A percentile compares a stretch with the other conserved stretches of the same genome.
phyloP scores from a whole-genome alignment of 2,888 invertebrate genomes.

The Malacosoma neustria region DNA sequence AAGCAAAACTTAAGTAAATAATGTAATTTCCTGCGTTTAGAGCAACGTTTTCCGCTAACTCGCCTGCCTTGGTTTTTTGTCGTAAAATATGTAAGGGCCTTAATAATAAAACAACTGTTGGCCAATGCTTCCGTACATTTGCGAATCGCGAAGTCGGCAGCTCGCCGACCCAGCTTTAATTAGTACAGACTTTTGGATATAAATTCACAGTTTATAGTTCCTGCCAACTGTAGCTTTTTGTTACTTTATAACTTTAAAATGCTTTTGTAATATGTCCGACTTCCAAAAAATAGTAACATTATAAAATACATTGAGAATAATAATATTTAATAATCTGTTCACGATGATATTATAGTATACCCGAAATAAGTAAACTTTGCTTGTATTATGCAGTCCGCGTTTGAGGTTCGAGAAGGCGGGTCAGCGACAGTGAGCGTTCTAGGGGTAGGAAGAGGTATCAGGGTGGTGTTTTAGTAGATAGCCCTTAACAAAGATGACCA shows the following conservation, averaged over 20 bases:
- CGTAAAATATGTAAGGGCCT: constrained; percentile 17
- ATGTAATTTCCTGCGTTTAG: constrained; percentile 6
- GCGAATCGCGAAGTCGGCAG: constrained; percentile 20
- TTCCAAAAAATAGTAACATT: no score
- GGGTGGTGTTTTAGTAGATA: no score
- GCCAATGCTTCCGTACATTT: constrained; percentile 11
- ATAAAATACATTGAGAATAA: no score
- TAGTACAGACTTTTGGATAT: constrained; percentile 32
- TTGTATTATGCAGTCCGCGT: no score
- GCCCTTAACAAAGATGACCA: no score
- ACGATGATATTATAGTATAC: no score
- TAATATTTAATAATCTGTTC: no score
- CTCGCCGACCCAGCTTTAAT: constrained; percentile 27
- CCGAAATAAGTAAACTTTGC: no score
- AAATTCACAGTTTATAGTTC: constrained; percentile 27
- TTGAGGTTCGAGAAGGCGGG: no score
- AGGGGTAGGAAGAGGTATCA: no score
- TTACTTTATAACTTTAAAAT: constrained; percentile 7
- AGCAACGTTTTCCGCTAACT: neutral
- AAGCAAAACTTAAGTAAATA: constrained; percentile 4
- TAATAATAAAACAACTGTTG: constrained; percentile 19
- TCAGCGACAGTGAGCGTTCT: no score
- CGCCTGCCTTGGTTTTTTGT: constrained; percentile 2
- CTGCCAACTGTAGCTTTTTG: neutral
- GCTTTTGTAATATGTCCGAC: constrained; percentile 14